These are phyloP conservation scores for Stylophora pistillata DNA, from an alignment of 64 coral and sea anemone genomes.

Conservation along the genomic window DNA sequence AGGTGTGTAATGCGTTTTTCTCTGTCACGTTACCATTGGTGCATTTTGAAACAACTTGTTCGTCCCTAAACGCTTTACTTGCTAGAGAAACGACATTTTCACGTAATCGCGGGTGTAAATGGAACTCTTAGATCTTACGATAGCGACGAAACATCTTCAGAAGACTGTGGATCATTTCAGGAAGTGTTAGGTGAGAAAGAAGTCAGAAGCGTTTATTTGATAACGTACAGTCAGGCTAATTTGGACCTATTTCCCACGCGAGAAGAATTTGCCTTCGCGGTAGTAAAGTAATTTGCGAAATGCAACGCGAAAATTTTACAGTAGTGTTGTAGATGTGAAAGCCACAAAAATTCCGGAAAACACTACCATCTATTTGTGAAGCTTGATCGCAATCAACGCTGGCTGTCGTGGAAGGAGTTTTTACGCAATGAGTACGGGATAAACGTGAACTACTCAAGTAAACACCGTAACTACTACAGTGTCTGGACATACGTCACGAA, in stretches of 20 bases:
- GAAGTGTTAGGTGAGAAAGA: no score
- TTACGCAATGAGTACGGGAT: constrained; percentile 22
- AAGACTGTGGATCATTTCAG: no score
- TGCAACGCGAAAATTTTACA: constrained; percentile 10
- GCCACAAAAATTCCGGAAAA: constrained; percentile 6
- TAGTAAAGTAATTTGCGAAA: constrained; percentile 8
- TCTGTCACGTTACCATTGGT: no score
- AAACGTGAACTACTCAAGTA: constrained; percentile 25
- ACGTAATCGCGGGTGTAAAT: constrained; percentile 13
- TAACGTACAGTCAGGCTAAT: neutral
- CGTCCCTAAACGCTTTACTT: no score
- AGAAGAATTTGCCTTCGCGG: neutral
- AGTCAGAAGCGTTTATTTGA: neutral
- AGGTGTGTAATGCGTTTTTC: no score
- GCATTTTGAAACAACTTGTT: no score
- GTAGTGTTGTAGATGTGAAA: constrained; percentile 31
- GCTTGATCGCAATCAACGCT: constrained; percentile 14
- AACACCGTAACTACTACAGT: constrained; percentile 48
- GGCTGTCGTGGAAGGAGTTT: constrained; percentile 14
- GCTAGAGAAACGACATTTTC: constrained; percentile 2
- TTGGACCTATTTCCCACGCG: neutral
- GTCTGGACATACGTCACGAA: constrained; percentile 57
- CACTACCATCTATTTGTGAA: constrained; percentile 23
- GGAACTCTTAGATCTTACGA: constrained; percentile 1
- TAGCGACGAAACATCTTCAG: no score